Conservation (phyloP, 2,888 invertebrate species). For the Sussaba pulchella region DNA sequence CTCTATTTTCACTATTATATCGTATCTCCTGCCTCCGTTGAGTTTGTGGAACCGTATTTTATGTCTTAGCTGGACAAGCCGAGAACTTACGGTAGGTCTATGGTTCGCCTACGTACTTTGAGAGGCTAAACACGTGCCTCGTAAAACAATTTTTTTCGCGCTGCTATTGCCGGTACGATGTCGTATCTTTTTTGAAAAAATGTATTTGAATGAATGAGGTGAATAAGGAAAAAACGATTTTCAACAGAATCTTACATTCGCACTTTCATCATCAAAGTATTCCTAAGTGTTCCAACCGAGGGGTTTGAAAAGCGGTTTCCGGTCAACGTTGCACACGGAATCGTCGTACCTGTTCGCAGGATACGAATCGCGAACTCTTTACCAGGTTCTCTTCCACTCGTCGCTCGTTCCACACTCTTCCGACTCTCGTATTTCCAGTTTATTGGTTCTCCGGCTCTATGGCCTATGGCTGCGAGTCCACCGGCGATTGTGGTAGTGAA, state of each 20-base stretch:
- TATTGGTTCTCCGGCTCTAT: slow-evolving; percentile 44
- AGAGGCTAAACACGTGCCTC: slow-evolving; percentile 53
- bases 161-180: slow-evolving; percentile 12
- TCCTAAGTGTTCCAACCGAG: slow-evolving; percentile 23
- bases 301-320: slow-evolving; percentile 36
- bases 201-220: slow-evolving; percentile 9
- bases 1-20: background rate
- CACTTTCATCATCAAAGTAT: slow-evolving; percentile 54
- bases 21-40: background rate
- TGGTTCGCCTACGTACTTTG: slow-evolving; percentile 66
- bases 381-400: slow-evolving; percentile 32
- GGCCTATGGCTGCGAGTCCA: slow-evolving; percentile 7
- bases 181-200: slow-evolving; percentile 25
- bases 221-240: slow-evolving; percentile 11
- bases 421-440: slow-evolving; percentile 53
- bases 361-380: slow-evolving; percentile 30
- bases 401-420: slow-evolving; percentile 24
- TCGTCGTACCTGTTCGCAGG: slow-evolving; percentile 27
- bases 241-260: slow-evolving; percentile 33
- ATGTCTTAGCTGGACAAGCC: slow-evolving; percentile 3
- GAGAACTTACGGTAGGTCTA: slow-evolving; percentile 36
- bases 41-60: slow-evolving; percentile 10
- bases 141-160: slow-evolving; percentile 46
- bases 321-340: slow-evolving; percentile 29
- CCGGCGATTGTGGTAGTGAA: slow-evolving; percentile 14